These are phyloP conservation scores for Megaustenia siamemsis DNA, from an alignment of 2,888 invertebrate species.

Conservation along the genomic window DNA sequence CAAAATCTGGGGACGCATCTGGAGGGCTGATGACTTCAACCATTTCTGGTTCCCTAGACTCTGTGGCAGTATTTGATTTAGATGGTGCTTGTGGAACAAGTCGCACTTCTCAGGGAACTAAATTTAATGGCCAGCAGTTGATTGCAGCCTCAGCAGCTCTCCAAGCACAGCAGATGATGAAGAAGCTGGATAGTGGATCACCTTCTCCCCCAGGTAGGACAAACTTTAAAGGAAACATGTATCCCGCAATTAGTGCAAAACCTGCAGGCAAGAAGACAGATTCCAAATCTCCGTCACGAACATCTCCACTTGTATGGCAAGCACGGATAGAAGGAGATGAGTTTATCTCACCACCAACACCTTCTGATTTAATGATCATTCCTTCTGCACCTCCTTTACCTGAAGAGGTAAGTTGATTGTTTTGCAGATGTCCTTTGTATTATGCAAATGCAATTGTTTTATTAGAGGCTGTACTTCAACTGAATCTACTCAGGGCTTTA, in stretches of 20 bases:
- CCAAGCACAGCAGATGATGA: conserved; percentile 34
- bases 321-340: conserved; percentile 38
- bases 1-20: conserved; percentile 14
- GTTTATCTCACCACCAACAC: conserved; percentile 1
- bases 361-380: conserved; percentile 13
- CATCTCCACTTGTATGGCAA: conserved; percentile 48
- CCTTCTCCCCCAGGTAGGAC: conserved; percentile 30
- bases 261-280: conserved; percentile 32
- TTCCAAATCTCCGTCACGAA: conserved; percentile 37
- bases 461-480: no score
- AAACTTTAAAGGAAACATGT: conserved; percentile 33
- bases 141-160: conserved; percentile 24
- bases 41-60: conserved; percentile 17
- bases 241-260: conserved; percentile 26
- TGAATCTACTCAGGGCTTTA: no score
- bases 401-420: conserved; percentile 46
- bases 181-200: conserved; percentile 17
- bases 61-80: conserved; percentile 33
- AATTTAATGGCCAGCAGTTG: conserved; percentile 26
- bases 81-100: conserved; percentile 36
- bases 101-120: conserved; percentile 16
- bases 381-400: conserved; percentile 49
- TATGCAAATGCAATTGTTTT: no score
- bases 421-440: no score
- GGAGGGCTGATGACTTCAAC: neutral